A percentile compares a stretch with the other conserved stretches of the same genome.
phyloP scores from a whole-genome alignment of 2,888 invertebrate species.

The Plusia festucae region DNA sequence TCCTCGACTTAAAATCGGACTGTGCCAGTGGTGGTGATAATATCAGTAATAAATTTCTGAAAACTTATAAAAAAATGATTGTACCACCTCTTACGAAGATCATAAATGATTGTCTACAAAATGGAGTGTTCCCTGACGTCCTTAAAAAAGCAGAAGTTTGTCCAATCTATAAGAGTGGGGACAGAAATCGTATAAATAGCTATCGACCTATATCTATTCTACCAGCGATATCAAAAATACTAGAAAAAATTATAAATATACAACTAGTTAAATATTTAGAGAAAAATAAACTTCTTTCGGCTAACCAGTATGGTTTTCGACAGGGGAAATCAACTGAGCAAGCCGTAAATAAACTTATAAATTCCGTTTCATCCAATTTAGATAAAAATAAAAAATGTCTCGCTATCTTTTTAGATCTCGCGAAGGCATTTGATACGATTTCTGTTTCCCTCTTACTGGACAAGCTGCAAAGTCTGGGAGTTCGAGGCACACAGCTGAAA shows the following conservation, averaged over 20 bases:
- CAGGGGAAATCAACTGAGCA: slow-evolving; percentile 8
- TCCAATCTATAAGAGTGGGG: too few species aligned
- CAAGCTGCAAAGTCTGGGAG: slow-evolving; percentile 7
- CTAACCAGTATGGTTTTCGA: slow-evolving; percentile 8
- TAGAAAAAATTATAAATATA: slow-evolving; percentile 3
- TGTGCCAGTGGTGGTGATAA: slow-evolving; percentile 8
- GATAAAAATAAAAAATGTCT: slow-evolving; percentile 10
- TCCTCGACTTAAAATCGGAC: slow-evolving; percentile 1
- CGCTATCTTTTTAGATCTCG: slow-evolving; percentile 10
- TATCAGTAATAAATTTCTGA: slow-evolving; percentile 6
- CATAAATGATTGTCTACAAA: slow-evolving; percentile 8
- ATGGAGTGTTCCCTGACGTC: slow-evolving; percentile 9
- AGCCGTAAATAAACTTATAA: slow-evolving; percentile 10
- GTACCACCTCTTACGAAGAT: slow-evolving; percentile 15
- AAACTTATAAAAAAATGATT: slow-evolving; percentile 5
- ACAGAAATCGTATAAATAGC: too few species aligned
- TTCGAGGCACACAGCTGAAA: slow-evolving; percentile 11
- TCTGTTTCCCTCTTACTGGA: slow-evolving; percentile 9
- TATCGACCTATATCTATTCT: too few species aligned
- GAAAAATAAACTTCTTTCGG: not conserved
- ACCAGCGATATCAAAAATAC: not conserved
- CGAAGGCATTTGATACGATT: slow-evolving; percentile 19
- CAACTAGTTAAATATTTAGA: slow-evolving; percentile 5
- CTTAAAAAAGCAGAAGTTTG: slow-evolving; percentile 9
- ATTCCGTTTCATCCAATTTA: not conserved